phyloP scores from a whole-genome alignment of 2,888 invertebrate species.

The Agrochola litura region DNA sequence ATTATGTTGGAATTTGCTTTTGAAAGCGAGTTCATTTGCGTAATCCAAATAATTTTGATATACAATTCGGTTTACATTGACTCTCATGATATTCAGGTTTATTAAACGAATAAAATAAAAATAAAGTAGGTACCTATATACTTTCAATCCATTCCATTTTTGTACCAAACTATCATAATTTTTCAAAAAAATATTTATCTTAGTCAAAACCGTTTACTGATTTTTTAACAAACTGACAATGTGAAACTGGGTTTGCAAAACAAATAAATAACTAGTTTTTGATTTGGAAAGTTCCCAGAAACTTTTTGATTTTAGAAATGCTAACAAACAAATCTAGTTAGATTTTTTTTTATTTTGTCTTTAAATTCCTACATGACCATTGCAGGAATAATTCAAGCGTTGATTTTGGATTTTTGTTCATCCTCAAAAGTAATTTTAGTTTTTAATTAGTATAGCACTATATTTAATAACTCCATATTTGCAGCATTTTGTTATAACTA shows the following conservation, averaged over 20 bases:
- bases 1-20: slow-evolving; percentile 1
- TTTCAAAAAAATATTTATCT: background rate
- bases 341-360: background rate
- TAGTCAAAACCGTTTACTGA: background rate
- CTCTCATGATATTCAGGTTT: background rate
- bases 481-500: too few species aligned
- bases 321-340: background rate
- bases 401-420: background rate
- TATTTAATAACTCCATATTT: too few species aligned
- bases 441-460: background rate
- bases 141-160: background rate
- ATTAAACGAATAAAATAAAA: background rate
- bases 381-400: background rate
- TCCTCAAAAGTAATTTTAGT: background rate
- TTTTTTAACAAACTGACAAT: background rate
- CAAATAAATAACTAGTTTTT: background rate
- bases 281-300: slow-evolving; percentile 2
- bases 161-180: too few species aligned
- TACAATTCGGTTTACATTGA: background rate
- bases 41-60: background rate
- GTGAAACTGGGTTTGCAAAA: background rate
- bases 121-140: too few species aligned
- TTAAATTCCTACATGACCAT: too few species aligned
- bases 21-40: slow-evolving; percentile 19
- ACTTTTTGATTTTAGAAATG: background rate